These are phyloP conservation scores for Leptinotarsa peninsularis DNA, from an alignment of 2,888 invertebrate genomes.

Conservation along the genomic window DNA sequence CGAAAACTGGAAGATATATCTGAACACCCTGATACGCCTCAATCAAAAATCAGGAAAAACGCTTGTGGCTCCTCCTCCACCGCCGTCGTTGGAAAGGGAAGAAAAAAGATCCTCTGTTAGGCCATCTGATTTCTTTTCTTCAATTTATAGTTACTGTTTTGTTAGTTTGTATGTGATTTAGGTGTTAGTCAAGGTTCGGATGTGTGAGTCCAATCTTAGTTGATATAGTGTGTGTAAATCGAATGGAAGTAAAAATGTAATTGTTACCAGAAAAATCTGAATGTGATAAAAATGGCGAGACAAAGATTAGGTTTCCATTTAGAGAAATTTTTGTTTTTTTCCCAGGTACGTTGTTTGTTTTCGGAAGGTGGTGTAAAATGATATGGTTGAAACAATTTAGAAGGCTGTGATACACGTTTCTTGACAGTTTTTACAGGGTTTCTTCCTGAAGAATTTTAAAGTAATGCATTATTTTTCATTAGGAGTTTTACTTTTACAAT, in stretches of 20 bases:
- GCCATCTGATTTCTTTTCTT: conserved; percentile 10
- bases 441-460: conserved; percentile 18
- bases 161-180: conserved; percentile 42
- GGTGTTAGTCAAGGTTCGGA: conserved; percentile 36
- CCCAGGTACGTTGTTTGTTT: conserved; percentile 22
- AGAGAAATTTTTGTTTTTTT: conserved; percentile 28
- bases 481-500: conserved; percentile 6
- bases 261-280: conserved; percentile 40
- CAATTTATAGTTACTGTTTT: conserved; percentile 34
- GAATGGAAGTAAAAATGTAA: not conserved
- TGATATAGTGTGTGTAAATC: conserved; percentile 8
- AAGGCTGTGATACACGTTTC: conserved; percentile 41
- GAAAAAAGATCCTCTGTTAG: conserved; percentile 47
- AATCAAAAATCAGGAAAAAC: conserved; percentile 59
- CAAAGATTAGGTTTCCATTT: conserved; percentile 28
- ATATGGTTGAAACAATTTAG: conserved; percentile 35
- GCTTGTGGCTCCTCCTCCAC: conserved; percentile 35
- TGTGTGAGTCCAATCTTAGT: conserved; percentile 26
- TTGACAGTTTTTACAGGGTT: conserved; percentile 25
- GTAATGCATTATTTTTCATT: conserved; percentile 6
- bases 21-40: conserved; percentile 53
- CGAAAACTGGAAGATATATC: conserved; percentile 54
- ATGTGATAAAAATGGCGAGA: conserved; percentile 45
- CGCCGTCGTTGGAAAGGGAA: conserved; percentile 32
- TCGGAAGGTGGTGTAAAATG: conserved; percentile 22